A percentile compares a stretch with the other conserved stretches of the same genome.
Evolutionary conservation across 1,140 invertebrate genomes (phyloP).

Genomic region (Aphis gossypii): DNA sequence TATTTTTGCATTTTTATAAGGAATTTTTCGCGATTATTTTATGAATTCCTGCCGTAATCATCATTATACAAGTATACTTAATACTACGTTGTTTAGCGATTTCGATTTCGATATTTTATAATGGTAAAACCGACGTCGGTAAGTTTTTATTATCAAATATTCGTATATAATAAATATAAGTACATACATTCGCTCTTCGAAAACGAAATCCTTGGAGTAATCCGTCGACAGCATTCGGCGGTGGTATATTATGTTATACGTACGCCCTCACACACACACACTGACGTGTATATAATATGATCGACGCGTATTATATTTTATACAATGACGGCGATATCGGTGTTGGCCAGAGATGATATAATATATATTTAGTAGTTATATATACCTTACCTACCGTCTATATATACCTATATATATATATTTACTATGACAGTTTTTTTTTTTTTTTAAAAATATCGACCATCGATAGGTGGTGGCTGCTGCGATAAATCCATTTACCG

Average conservation of each 20-base stretch:
- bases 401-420: not conserved
- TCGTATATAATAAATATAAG: too few relatives aligned
- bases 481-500: not conserved
- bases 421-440: not conserved
- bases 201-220: not conserved
- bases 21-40: too few relatives aligned
- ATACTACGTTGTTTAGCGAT: too few relatives aligned
- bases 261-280: not conserved
- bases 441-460: not conserved
- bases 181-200: too few relatives aligned
- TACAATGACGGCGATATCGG: not conserved
- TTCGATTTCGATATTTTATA: too few relatives aligned
- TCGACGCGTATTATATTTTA: not conserved
- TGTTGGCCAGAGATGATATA: not conserved
- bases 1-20: too few relatives aligned
- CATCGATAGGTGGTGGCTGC: not conserved
- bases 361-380: not conserved
- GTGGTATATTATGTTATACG: too few relatives aligned
- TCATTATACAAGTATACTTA: too few relatives aligned
- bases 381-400: not conserved
- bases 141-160: not conserved
- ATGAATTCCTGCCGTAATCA: too few relatives aligned
- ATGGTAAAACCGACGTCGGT: too few relatives aligned
- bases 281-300: not conserved
- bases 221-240: not conserved